Conservation (phyloP, 2,113 vertebrate species). For the Proterorhinus semilunaris region DNA sequence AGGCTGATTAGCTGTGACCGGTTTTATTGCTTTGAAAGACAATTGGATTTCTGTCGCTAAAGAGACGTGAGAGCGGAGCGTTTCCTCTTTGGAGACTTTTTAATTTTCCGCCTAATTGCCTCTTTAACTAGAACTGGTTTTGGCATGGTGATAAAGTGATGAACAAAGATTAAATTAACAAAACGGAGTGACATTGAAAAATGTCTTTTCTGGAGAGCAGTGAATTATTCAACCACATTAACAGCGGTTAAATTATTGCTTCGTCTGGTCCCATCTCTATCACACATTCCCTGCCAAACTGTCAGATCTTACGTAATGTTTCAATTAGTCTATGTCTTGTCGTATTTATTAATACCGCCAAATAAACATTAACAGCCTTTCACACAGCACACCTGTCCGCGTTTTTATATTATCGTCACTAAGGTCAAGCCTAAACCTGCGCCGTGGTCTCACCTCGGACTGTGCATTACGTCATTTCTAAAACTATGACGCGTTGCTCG, state of each 20-base stretch:
- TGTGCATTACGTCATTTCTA: not conserved
- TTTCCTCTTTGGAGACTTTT: constrained; percentile 31
- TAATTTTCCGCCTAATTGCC: constrained; percentile 40
- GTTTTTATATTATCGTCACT: not conserved
- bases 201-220: not conserved
- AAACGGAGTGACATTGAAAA: no score
- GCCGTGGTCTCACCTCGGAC: not conserved
- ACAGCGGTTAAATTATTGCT: not conserved
- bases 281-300: not conserved
- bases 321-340: not conserved
- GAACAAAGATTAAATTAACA: no score
- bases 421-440: not conserved
- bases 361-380: not conserved
- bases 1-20: not conserved
- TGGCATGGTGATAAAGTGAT: not conserved
- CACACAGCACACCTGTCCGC: not conserved
- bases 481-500: no score
- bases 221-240: not conserved
- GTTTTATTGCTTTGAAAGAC: constrained; percentile 1
- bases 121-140: constrained; percentile 22
- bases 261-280: not conserved
- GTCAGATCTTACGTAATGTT: not conserved
- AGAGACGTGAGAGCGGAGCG: constrained; percentile 28
- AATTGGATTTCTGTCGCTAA: constrained; percentile 47
- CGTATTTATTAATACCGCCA: not conserved